A percentile compares a stretch with the other conserved stretches of the same genome.
Conservation (phyloP, 2,113 vertebrate species). For the Bufo gargarizans region DNA sequence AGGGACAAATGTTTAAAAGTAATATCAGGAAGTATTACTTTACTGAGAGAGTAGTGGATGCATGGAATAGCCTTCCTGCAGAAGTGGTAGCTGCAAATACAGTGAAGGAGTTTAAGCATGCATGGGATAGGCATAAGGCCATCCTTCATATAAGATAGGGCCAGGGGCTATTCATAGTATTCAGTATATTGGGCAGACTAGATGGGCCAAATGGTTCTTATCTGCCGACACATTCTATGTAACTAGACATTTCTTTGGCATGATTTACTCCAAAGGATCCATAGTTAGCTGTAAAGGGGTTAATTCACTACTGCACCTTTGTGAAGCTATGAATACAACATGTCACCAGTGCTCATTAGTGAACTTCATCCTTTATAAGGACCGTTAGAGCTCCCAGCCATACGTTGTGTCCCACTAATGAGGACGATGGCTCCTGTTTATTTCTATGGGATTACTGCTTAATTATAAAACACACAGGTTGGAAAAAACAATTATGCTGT, state of each 20-base stretch:
- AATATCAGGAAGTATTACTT: too few relatives aligned
- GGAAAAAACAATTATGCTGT: constrained; percentile 58
- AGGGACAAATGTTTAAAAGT: too few relatives aligned
- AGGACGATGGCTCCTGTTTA: constrained; percentile 56
- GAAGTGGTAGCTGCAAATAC: too few relatives aligned
- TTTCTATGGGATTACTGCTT: constrained; percentile 62
- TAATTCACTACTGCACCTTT: constrained; percentile 17
- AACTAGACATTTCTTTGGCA: not conserved
- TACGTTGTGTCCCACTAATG: constrained; percentile 59
- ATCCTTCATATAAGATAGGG: too few relatives aligned
- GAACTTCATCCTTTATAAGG: constrained; percentile 46
- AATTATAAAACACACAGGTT: constrained; percentile 59
- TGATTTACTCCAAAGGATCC: not conserved
- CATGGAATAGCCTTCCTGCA: too few relatives aligned
- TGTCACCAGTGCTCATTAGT: constrained; percentile 48
- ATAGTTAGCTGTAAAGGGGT: constrained; percentile 18
- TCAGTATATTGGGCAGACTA: too few relatives aligned
- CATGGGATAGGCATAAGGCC: too few relatives aligned
- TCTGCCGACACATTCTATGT: too few relatives aligned
- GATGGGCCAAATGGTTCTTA: too few relatives aligned
- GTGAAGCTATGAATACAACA: constrained; percentile 33
- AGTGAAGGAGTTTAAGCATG: too few relatives aligned
- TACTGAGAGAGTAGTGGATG: too few relatives aligned
- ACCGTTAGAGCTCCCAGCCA: constrained; percentile 52
- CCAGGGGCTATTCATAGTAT: too few relatives aligned